Base-by-base conservation (phyloP, 1,140 invertebrate genomes). In the Papilio dardanus region DNA sequence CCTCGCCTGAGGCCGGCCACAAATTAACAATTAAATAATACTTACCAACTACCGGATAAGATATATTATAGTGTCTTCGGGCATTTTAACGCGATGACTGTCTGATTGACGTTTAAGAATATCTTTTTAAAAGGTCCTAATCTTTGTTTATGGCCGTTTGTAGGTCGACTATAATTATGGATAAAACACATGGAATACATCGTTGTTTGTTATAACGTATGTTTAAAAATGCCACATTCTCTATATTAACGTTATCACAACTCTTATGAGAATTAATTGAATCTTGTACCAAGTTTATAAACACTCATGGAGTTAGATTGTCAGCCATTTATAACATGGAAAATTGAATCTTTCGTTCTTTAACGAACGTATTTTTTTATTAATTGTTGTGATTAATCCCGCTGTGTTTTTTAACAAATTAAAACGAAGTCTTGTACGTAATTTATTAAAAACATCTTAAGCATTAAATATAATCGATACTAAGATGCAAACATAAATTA, bases 21-120 rank as follows among this genome's bases (percentile, higher is more conserved):
- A 87, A 83, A 86, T 88, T 83, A 86, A 91, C 87, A 92, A 93
- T 93, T 92, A 93, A 92, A 92, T 92, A 89, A 90, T 88, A 86
- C 88, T 92, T 91, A 92, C 82, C 65, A 85, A 88, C 90, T 93
- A 92, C 90, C 84, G 90, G 88, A 92, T 88, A 90, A 90, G 81
- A 87, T 86, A 76, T 88, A 87, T 87, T 86, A 92, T 87, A 82
- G 86, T 91, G 79, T 86, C 92, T 86, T 80, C 81, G 74, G 89
- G 92, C 90, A 82, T 83, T 93, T 90, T 91, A 83, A 88, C 87
- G 85, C 88, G 83, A 79, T 83, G 83, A 86, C 80, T 78, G 74
- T 74, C 76, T 89, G 89, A 92, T 89, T 87, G 86, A 89, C 88
- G 88, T 78, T 81, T 75, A 71, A 73, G 46, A 75, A 68, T 40